Percentiles rank a stretch among this genome's conserved stretches.
Evolutionary conservation across 1,140 invertebrate genomes (phyloP).

Genomic region (Metopolophium dirhodum): DNA sequence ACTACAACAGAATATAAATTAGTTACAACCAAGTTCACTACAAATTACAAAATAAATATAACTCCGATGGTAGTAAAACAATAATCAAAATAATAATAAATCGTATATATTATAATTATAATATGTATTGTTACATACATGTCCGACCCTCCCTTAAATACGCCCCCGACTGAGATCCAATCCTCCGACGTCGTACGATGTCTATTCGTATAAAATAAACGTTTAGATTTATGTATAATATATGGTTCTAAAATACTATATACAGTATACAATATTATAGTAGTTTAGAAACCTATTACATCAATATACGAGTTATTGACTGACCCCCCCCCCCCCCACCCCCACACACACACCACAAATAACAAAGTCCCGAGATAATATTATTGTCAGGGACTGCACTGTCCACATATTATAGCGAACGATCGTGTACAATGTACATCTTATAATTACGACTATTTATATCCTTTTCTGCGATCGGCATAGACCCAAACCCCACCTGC

Average conservation of each 20-base stretch:
- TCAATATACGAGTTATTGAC: background rate
- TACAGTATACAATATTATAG: background rate
- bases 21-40: background rate
- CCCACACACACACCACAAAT: too few species aligned
- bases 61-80: background rate
- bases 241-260: background rate
- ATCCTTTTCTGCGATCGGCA: background rate
- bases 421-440: background rate
- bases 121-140: background rate
- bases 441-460: background rate
- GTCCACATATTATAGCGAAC: background rate
- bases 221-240: too few species aligned
- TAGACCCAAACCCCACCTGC: background rate
- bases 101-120: background rate
- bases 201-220: too few species aligned
- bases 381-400: background rate
- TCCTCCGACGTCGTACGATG: too few species aligned
- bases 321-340: too few species aligned
- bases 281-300: background rate
- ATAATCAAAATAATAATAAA: conserved; percentile 4
- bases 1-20: background rate
- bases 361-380: background rate
- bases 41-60: background rate
- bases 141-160: background rate
- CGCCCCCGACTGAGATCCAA: too few species aligned